Percentiles rank a stretch among this genome's conserved stretches.
These are phyloP conservation scores for Eublepharis macularius DNA, from an alignment of 2,113 vertebrate genomes.

Conservation along the genomic window DNA sequence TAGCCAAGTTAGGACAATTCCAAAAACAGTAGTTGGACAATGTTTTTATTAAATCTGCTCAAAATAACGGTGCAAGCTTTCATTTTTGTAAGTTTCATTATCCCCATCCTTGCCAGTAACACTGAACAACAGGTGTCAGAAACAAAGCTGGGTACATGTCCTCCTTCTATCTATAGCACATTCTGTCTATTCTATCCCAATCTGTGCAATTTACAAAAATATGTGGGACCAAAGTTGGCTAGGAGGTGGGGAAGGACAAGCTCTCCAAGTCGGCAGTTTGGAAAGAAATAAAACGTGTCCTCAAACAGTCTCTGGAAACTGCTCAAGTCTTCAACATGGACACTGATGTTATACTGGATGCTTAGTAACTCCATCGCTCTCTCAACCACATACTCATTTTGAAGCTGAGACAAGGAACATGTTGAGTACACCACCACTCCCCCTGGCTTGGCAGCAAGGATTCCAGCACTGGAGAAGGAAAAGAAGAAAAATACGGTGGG, in stretches of 20 bases:
- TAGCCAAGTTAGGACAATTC: no score
- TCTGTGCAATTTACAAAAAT: conserved; percentile 88
- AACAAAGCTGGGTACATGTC: background rate
- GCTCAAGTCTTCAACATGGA: conserved; percentile 79
- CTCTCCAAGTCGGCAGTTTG: conserved; percentile 81
- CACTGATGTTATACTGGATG: conserved; percentile 74
- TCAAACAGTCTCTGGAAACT: conserved; percentile 77
- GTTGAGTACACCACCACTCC: conserved; percentile 91
- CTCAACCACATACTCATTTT: conserved; percentile 89
- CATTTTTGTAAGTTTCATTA: background rate
- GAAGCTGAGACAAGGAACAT: conserved; percentile 89
- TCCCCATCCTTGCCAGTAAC: background rate
- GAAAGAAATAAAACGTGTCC: conserved; percentile 87
- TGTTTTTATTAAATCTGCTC: no score
- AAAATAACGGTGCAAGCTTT: no score
- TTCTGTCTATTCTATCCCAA: conserved; percentile 56
- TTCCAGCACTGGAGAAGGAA: conserved; percentile 80
- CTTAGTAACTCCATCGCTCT: conserved; percentile 77
- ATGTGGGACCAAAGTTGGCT: conserved; percentile 94
- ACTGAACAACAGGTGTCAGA: background rate
- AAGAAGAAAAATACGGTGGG: rapidly evolving
- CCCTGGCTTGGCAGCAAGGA: conserved; percentile 80
- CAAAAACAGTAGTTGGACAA: no score
- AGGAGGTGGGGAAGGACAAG: conserved; percentile 91
- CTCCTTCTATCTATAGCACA: background rate